Evolutionary conservation across 2,888 invertebrate species (phyloP), one percentile per base, ranked within the genome.

Genomic region (Apamea epomidion): DNA sequence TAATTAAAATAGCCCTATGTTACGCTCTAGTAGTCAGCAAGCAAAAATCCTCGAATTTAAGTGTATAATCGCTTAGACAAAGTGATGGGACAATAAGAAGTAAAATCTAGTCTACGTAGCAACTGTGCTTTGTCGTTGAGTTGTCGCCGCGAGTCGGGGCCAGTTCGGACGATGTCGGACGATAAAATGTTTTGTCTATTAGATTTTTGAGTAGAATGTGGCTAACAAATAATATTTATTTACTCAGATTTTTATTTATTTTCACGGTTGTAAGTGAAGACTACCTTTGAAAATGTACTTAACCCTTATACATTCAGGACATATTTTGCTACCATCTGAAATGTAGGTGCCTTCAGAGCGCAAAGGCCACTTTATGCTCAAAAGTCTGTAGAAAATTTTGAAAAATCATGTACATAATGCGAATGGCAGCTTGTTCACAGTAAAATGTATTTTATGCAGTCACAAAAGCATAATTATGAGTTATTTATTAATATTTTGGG

Each of bases 41-140:
- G 83, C 77, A 79, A 79, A 80, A 93, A 93, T 93, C 93, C 96
- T 96, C 96, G 96, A 96, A 96, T 96, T 95, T 96, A 95, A 95
- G 95, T 92, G 91, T 93, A 92, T 92, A 93, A 90, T 93, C 92
- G 94, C 94, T 93, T 94, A 91, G 93, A 94, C 93, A 92, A 94
- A 95, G 96, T 95, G 95, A 93, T 93, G 94, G 94, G 96, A 97
- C 97, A 97, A 97, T 97, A 97, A 96, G 93, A 94, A 93, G 91
- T 87, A 90, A 93, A 94, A 93, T 96, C 96, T 97, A 97, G 96
- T 97, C 96, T 95, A 91, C 92, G 91, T 92, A 93, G 91, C 92
- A 93, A 93, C 93, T 92, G 94, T 94, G 93, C 94, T 96, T 95
- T 94, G 94, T 94, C 87, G 87, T 88, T 91, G 85, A 90, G 90